Conservation (phyloP, 1,140 invertebrate genomes). For the Telenomus remus region DNA sequence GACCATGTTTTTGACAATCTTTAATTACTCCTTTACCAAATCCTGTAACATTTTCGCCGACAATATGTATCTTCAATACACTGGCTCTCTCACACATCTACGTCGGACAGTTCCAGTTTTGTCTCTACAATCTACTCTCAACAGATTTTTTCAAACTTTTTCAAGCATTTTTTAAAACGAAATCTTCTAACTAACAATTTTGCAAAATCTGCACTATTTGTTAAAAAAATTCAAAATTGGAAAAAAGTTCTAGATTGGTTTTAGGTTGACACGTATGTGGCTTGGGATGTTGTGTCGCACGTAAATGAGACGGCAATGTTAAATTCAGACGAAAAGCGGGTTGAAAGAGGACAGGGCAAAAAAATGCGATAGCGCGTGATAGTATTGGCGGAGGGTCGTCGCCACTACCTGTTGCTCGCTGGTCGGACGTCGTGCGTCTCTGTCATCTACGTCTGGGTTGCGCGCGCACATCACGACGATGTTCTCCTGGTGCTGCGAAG, state of each 20-base stretch:
- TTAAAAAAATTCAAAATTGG: too few relatives aligned
- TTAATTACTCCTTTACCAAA: not conserved
- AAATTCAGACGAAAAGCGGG: not conserved
- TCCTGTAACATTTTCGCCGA: not conserved
- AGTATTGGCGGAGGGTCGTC: not conserved
- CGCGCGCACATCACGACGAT: conserved; percentile 59
- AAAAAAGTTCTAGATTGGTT: too few relatives aligned
- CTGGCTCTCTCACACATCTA: too few relatives aligned
- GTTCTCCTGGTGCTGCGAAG: conserved; percentile 72
- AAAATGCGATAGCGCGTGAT: not conserved
- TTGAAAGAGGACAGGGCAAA: not conserved
- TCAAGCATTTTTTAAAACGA: too few relatives aligned
- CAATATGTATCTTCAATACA: too few relatives aligned
- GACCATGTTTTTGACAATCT: not conserved
- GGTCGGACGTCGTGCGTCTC: conserved; percentile 30
- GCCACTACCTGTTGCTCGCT: conserved; percentile 67
- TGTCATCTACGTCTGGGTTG: conserved; percentile 57
- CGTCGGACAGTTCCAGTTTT: too few relatives aligned
- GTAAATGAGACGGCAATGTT: not conserved
- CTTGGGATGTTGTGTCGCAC: not conserved
- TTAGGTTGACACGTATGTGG: too few relatives aligned
- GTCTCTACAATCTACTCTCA: too few relatives aligned
- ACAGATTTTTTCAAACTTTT: too few relatives aligned
- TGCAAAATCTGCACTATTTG: too few relatives aligned
- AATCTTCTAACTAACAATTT: too few relatives aligned